A percentile compares a stretch with the other conserved stretches of the same genome.
These are phyloP conservation scores for Calephelis nemesis DNA, from an alignment of 1,140 invertebrate genomes.

Conservation along the genomic window DNA sequence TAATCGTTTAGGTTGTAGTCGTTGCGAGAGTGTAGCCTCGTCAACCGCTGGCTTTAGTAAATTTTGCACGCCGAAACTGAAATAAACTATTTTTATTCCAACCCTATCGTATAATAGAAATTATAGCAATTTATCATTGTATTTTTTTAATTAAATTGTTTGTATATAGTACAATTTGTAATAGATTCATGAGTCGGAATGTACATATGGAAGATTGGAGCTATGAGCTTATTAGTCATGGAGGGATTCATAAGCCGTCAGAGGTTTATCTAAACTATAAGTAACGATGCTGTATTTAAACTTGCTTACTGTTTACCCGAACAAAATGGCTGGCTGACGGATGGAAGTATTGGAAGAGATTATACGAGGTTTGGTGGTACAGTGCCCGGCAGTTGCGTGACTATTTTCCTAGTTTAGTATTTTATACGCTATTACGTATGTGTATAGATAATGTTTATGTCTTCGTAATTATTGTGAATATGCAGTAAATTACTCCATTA, in stretches of 20 bases:
- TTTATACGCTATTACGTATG: conserved; percentile 69
- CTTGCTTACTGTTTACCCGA: conserved; percentile 66
- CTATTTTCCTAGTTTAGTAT: conserved; percentile 57
- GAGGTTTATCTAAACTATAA: conserved; percentile 25
- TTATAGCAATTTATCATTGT: conserved; percentile 73
- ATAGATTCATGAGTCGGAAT: conserved; percentile 63
- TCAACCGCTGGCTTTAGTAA: conserved; percentile 66
- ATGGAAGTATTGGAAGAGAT: conserved; percentile 32
- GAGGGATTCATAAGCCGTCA: conserved; percentile 21
- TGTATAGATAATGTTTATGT: conserved; percentile 70
- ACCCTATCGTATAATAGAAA: conserved; percentile 66
- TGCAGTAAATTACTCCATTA: conserved; percentile 71
- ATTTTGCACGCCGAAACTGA: conserved; percentile 70
- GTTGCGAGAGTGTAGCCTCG: conserved; percentile 54
- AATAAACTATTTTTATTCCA: conserved; percentile 74
- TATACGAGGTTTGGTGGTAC: conserved; percentile 20
- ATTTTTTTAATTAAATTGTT: conserved; percentile 77
- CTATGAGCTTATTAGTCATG: conserved; percentile 31
- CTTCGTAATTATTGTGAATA: conserved; percentile 74
- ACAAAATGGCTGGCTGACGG: conserved; percentile 60
- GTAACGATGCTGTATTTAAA: conserved; percentile 70
- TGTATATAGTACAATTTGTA: conserved; percentile 79
- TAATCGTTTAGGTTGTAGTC: conserved; percentile 46
- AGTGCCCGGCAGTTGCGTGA: conserved; percentile 33
- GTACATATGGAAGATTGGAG: conserved; percentile 55